Base-by-base conservation (phyloP, 2,113 vertebrate species). In the Mobula birostris region DNA sequence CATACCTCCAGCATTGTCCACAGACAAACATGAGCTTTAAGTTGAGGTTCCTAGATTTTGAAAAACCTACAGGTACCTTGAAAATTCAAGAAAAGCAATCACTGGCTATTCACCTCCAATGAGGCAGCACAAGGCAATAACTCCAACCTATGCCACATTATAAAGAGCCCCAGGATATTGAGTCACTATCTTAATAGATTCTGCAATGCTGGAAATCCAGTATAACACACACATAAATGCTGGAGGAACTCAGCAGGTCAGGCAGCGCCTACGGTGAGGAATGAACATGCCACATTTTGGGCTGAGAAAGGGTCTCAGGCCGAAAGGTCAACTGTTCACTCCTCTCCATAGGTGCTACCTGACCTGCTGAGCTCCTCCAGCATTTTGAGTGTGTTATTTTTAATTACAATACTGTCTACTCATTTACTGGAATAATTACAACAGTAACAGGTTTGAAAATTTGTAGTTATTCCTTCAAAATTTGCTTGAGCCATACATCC, bases 1-100 rank as follows among this genome's bases (percentile, higher is more conserved):
- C 99, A 0, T 99, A 98, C 96, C 97, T 97, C 98, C 98, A 98
- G 95, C 99, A 99, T 95, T 98, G 98, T 94, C 97, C 96, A 95
- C 99, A 99, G 56, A 99, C 99, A 97, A 99, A 99, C 96, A 98
- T 98, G 97, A 99, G 98, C 96, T 99, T 98, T 96, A 99, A 96
- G 95, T 98, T 98, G 82, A 98, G 97, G 48, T 97, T 97, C 79
- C 98, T 98, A 21, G 97, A 97, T 95, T 97, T 98, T 95, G 96
- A 96, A 95, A 97, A 96, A 94, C 96, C 95, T 88, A 79, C 96
- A 94, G 97, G 95, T 94, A 97, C 94, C 97, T 99, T 95, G 95
- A 96, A 95, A 40, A 76, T 74, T 70, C 96, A 95, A 96, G 95
- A 95, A 92, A 79, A 92, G 11, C n/a, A n/a, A 87, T 58, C 63